phyloP scores from a whole-genome alignment of 2,888 invertebrate species.

The Platerodrilus igneus region DNA sequence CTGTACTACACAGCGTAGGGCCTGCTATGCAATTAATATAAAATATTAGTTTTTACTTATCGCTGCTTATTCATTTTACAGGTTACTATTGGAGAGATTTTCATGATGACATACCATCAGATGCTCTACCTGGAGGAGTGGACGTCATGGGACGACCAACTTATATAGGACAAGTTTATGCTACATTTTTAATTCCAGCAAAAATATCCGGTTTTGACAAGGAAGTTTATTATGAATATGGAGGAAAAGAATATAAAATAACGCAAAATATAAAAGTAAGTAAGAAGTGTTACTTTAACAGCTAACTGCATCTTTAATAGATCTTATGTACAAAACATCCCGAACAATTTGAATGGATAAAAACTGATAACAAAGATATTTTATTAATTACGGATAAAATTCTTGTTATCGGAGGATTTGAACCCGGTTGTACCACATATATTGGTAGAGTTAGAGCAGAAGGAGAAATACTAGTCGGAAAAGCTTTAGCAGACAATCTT shows the following conservation, averaged over 20 bases:
- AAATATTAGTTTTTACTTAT: no score
- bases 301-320: conserved; percentile 3
- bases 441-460: conserved; percentile 7
- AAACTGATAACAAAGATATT: conserved; percentile 4
- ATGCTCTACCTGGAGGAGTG: conserved; percentile 2
- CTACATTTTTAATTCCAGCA: conserved; percentile 10
- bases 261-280: conserved; percentile 11
- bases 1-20: no score
- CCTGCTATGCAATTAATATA: no score
- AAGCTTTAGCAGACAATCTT: conserved; percentile 10
- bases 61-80: conserved; percentile 1
- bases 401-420: conserved; percentile 10
- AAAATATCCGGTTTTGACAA: conserved; percentile 8
- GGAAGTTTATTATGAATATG: conserved; percentile 13
- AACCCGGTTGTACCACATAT: conserved; percentile 11
- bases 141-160: conserved; percentile 1
- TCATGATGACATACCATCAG: background rate
- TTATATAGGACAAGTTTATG: conserved; percentile 5
- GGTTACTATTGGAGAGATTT: conserved; percentile 9
- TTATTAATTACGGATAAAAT: conserved; percentile 2
- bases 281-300: background rate
- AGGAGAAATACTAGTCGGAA: conserved; percentile 12
- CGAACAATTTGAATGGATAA: conserved; percentile 14
- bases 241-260: conserved; percentile 1
- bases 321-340: conserved; percentile 12